These are phyloP conservation scores for Tyrannus savana DNA, from an alignment of 2,113 vertebrate genomes.

Conservation along the genomic window DNA sequence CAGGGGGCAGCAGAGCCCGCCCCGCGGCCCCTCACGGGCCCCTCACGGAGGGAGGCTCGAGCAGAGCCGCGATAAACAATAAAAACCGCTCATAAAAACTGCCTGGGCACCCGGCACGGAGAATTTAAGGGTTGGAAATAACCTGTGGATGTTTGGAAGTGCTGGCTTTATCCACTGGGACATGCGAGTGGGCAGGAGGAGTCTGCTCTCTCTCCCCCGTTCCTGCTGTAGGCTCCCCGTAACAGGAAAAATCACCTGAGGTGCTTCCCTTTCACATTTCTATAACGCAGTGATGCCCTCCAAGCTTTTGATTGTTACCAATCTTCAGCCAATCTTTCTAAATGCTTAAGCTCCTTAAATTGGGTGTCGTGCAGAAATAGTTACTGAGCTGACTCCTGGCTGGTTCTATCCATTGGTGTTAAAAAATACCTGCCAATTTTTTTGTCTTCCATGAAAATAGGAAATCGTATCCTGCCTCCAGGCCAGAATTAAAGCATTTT, in stretches of 20 bases:
- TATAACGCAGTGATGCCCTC: background rate
- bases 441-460: background rate
- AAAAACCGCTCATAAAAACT: background rate
- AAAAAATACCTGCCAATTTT: background rate
- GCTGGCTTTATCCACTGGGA: background rate
- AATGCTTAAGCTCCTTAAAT: background rate
- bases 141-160: background rate
- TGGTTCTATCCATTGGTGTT: background rate
- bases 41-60: background rate
- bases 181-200: background rate
- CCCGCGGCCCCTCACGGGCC: background rate
- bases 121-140: background rate
- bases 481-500: background rate
- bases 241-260: background rate
- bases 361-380: background rate
- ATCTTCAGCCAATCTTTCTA: background rate
- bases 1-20: background rate
- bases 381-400: background rate
- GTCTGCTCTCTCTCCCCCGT: background rate
- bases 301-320: background rate
- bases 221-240: background rate
- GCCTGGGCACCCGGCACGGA: background rate
- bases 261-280: background rate
- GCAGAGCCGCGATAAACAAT: accelerated
- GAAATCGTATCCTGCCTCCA: background rate